phyloP scores from a whole-genome alignment of 2,888 invertebrate genomes.

The Geotrupes spiniger region DNA sequence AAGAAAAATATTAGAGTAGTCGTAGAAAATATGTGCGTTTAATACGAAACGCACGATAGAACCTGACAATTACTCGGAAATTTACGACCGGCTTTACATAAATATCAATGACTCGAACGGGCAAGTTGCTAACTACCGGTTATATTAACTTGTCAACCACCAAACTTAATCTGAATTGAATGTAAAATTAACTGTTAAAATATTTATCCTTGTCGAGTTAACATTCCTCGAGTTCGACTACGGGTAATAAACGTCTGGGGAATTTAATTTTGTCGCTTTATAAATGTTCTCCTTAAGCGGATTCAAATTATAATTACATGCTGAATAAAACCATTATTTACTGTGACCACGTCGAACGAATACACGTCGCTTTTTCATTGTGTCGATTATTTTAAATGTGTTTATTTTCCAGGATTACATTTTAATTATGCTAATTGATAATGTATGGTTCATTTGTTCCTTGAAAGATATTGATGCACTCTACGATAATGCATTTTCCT shows the following conservation, averaged over 20 bases:
- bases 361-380: too few species aligned
- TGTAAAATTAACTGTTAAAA: slow-evolving; percentile 43
- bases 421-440: too few species aligned
- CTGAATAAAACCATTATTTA: slow-evolving; percentile 22
- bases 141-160: slow-evolving; percentile 43
- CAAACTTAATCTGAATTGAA: slow-evolving; percentile 40
- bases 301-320: slow-evolving; percentile 25
- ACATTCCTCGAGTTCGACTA: slow-evolving; percentile 36
- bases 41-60: slow-evolving; percentile 21
- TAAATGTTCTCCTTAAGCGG: slow-evolving; percentile 24
- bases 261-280: slow-evolving; percentile 20
- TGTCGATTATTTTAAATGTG: too few species aligned
- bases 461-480: too few species aligned
- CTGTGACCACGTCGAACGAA: slow-evolving; percentile 5
- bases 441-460: too few species aligned
- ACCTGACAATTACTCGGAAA: slow-evolving; percentile 41
- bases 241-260: slow-evolving; percentile 13
- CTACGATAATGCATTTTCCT: too few species aligned
- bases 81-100: slow-evolving; percentile 41
- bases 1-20: slow-evolving; percentile 13
- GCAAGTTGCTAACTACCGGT: slow-evolving; percentile 36
- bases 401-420: too few species aligned
- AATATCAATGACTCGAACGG: slow-evolving; percentile 40
- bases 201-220: slow-evolving; percentile 42
- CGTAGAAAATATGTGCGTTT: slow-evolving; percentile 19